A percentile compares a stretch with the other conserved stretches of the same genome.
phyloP scores from a whole-genome alignment of 2,888 invertebrate species.

The Prostheceraeus crozeri region DNA sequence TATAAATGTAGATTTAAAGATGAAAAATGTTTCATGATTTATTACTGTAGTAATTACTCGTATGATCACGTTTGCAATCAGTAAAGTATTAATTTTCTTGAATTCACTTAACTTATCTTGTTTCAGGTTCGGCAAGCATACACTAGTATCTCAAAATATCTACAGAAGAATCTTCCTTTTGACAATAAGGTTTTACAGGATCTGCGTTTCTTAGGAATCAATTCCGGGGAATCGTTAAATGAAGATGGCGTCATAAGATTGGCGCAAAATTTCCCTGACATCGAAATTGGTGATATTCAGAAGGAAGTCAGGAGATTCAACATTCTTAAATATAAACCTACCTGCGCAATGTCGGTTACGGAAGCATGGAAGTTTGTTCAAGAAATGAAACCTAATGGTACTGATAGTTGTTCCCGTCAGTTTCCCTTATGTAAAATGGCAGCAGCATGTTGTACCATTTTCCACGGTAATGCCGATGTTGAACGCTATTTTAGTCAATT shows the following conservation, averaged over 20 bases:
- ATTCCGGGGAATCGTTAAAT: neutral
- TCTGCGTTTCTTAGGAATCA: conserved; percentile 5
- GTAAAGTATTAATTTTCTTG: no score
- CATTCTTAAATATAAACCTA: neutral
- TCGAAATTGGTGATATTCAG: neutral
- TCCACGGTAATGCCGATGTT: conserved; percentile 17
- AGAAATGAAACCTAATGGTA: no score
- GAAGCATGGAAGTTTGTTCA: conserved; percentile 10
- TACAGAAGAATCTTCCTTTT: conserved; percentile 12
- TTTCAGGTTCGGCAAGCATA: conserved; percentile 12
- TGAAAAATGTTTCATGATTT: no score
- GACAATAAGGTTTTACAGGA: neutral
- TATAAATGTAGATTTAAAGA: no score
- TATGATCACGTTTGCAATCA: no score
- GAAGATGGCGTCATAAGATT: conserved; percentile 6
- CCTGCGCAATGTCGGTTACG: neutral
- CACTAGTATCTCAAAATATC: conserved; percentile 5
- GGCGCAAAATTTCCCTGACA: neutral
- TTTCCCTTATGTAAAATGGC: conserved; percentile 10
- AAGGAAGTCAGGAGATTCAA: conserved; percentile 7
- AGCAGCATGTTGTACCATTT: conserved; percentile 18
- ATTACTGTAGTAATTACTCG: no score
- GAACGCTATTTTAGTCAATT: conserved; percentile 6
- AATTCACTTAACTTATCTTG: no score
- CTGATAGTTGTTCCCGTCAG: neutral